phyloP scores from a whole-genome alignment of 2,113 vertebrate species.

The Ciconia maguari region DNA sequence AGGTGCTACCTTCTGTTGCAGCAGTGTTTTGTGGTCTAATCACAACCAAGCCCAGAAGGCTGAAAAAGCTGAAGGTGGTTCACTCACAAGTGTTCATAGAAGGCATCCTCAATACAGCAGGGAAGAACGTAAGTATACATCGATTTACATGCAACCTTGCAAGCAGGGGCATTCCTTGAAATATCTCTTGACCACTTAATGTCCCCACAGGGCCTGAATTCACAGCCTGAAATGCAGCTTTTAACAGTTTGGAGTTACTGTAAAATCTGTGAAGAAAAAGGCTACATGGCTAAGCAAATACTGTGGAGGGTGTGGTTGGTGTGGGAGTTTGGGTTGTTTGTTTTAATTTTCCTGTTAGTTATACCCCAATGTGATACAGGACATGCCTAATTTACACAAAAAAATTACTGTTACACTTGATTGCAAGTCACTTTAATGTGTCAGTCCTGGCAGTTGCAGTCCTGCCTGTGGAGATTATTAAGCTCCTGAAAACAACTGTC shows the following conservation, averaged over 20 bases:
- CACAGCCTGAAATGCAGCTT: neutral
- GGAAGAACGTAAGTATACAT: conserved; percentile 87
- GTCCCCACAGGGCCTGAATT: neutral
- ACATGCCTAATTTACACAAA: neutral
- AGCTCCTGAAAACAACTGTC: neutral
- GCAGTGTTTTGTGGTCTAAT: conserved; percentile 73
- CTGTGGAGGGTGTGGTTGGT: neutral
- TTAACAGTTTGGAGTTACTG: neutral
- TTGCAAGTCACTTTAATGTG: neutral
- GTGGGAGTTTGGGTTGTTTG: neutral
- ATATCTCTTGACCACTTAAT: neutral
- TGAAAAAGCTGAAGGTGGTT: conserved; percentile 61
- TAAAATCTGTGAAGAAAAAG: neutral
- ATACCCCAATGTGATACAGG: neutral
- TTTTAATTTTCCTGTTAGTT: neutral
- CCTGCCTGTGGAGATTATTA: neutral
- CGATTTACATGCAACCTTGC: neutral
- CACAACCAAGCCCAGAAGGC: conserved; percentile 60
- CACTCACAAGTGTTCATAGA: neutral
- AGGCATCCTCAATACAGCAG: conserved; percentile 72
- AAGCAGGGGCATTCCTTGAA: neutral
- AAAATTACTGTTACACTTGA: neutral
- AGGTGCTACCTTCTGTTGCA: conserved; percentile 60
- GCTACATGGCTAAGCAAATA: neutral
- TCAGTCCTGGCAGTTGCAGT: neutral